These are phyloP conservation scores for Dendrolimus houi DNA, from an alignment of 2,888 invertebrate species.

Conservation along the genomic window DNA sequence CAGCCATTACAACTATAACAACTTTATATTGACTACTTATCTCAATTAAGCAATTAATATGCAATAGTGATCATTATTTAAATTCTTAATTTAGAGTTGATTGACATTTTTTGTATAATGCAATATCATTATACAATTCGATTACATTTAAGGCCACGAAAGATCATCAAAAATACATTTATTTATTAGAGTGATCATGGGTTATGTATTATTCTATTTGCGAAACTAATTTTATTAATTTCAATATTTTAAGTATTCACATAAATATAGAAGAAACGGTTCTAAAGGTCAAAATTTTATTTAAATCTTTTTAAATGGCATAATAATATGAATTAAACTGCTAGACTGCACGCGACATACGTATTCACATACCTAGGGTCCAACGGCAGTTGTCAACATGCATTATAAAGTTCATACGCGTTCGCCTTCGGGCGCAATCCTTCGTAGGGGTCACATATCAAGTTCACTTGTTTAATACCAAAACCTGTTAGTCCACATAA, in stretches of 20 bases:
- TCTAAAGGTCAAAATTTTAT: too few relatives aligned
- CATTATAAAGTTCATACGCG: conserved; percentile 40
- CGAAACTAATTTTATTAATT: too few relatives aligned
- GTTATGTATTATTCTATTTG: too few relatives aligned
- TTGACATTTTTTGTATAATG: background rate
- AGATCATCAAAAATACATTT: too few relatives aligned
- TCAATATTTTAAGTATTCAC: too few relatives aligned
- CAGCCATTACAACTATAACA: background rate
- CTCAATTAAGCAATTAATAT: background rate
- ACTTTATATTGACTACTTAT: background rate
- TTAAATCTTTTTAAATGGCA: too few relatives aligned
- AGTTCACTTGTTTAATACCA: conserved; percentile 56
- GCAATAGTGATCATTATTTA: too few relatives aligned
- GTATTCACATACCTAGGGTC: conserved; percentile 27
- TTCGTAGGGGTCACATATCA: conserved; percentile 60
- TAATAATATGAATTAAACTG: conserved; percentile 8
- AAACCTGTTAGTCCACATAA: conserved; percentile 34
- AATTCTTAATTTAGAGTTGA: too few relatives aligned
- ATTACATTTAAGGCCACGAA: too few relatives aligned
- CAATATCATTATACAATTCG: background rate
- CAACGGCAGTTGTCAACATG: conserved; percentile 21
- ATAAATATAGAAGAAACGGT: too few relatives aligned
- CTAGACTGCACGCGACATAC: conserved; percentile 29
- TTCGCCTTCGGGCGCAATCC: conserved; percentile 35
- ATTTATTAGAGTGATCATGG: too few relatives aligned